phyloP scores from a whole-genome alignment of 2,113 vertebrate species.

The Porphyrio hochstetteri region DNA sequence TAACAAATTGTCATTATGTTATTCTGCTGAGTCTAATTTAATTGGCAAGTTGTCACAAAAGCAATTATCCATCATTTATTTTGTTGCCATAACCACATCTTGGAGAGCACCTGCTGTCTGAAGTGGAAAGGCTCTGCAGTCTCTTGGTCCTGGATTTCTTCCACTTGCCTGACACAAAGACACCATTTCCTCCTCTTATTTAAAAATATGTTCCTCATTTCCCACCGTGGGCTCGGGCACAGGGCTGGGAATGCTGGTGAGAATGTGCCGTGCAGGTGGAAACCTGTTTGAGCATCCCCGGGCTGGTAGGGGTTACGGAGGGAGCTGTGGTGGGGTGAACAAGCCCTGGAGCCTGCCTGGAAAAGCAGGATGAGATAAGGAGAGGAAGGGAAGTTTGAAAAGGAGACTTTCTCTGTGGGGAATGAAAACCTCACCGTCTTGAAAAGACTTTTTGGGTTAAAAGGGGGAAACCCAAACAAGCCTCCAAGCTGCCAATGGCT shows the following conservation, averaged over 20 bases:
- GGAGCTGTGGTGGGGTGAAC: neutral
- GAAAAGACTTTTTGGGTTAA: neutral
- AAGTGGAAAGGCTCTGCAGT: conserved; percentile 68
- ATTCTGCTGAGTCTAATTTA: conserved; percentile 97
- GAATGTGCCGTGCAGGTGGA: neutral
- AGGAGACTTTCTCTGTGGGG: accelerated
- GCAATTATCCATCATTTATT: conserved; percentile 97
- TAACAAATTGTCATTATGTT: conserved; percentile 98
- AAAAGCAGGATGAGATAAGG: neutral
- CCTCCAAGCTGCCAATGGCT: neutral
- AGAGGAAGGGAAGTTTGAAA: neutral
- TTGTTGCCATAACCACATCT: conserved; percentile 94
- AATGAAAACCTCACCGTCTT: neutral
- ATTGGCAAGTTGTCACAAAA: conserved; percentile 98
- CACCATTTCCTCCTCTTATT: conserved; percentile 69
- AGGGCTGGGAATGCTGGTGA: neutral
- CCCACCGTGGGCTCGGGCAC: neutral
- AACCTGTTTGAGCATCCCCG: accelerated
- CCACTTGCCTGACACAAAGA: conserved; percentile 74
- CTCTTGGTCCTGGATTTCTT: conserved; percentile 75
- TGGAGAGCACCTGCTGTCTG: conserved; percentile 91
- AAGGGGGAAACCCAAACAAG: accelerated
- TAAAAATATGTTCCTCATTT: conserved; percentile 51
- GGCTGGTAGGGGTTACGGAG: accelerated
- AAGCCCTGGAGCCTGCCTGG: accelerated